These are phyloP conservation scores for Tetraodon nigroviridis DNA, from an alignment of 2,113 vertebrate species.

Conservation along the genomic window DNA sequence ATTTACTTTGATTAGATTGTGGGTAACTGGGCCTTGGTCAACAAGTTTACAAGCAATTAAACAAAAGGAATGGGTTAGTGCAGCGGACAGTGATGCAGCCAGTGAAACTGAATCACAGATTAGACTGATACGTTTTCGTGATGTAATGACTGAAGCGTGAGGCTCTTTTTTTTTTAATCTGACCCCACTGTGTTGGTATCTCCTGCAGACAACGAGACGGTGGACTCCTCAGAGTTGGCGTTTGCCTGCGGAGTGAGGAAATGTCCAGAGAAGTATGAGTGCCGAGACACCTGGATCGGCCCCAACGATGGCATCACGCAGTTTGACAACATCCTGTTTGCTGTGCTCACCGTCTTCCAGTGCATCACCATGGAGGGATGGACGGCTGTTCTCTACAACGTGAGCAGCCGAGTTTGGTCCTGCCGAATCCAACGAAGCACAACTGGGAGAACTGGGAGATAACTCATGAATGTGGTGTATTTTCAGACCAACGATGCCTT, in stretches of 20 bases:
- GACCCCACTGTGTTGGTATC: too few species aligned
- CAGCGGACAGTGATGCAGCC: too few species aligned
- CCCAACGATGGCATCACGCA: slow-evolving; percentile 98
- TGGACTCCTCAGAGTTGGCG: slow-evolving; percentile 83
- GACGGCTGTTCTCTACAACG: slow-evolving; percentile 93
- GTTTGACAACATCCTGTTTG: slow-evolving; percentile 98
- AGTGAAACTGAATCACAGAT: neutral
- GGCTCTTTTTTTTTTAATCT: too few species aligned
- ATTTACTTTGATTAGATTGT: too few species aligned
- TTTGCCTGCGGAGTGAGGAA: slow-evolving; percentile 75
- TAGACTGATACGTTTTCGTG: too few species aligned
- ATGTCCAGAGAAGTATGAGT: slow-evolving; percentile 78
- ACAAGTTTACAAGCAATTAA: neutral
- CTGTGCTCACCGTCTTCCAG: slow-evolving; percentile 98
- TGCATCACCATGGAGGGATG: slow-evolving; percentile 99
- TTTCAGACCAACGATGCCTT: slow-evolving; percentile 93
- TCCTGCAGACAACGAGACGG: slow-evolving; percentile 82
- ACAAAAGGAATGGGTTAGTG: neutral
- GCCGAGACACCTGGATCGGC: slow-evolving; percentile 90
- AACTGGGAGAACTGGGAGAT: neutral
- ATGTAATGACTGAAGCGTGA: too few species aligned
- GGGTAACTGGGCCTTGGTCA: neutral
- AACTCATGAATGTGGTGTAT: neutral
- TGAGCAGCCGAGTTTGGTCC: slow-evolving; percentile 44
- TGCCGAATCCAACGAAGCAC: neutral